phyloP scores from a whole-genome alignment of 2,888 invertebrate species.

The Abscondita cerata region DNA sequence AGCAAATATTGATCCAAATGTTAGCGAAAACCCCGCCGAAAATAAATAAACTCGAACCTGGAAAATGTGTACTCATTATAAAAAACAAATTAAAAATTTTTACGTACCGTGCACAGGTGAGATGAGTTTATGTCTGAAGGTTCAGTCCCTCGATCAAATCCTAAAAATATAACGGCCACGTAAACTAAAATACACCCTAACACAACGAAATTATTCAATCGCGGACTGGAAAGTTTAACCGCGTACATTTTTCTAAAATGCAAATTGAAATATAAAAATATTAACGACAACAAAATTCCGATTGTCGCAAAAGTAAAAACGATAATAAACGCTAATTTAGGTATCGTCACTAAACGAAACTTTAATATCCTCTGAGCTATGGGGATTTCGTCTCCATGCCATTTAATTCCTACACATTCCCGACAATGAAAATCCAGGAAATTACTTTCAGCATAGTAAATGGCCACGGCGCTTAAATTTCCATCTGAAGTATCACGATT shows the following conservation, averaged over 20 bases:
- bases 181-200: conserved; percentile 92
- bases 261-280: conserved; percentile 82
- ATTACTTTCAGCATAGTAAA: conserved; percentile 70
- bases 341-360: conserved; percentile 77
- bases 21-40: conserved; percentile 88
- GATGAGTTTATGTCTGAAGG: conserved; percentile 74
- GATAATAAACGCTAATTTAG: conserved; percentile 76
- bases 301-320: conserved; percentile 75
- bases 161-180: conserved; percentile 83
- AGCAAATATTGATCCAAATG: conserved; percentile 94
- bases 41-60: conserved; percentile 87
- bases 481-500: conserved; percentile 64
- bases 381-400: conserved; percentile 82
- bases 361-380: conserved; percentile 80
- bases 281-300: conserved; percentile 76
- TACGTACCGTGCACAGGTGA: conserved; percentile 84
- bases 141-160: conserved; percentile 80
- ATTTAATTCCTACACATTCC: conserved; percentile 70
- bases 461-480: conserved; percentile 74
- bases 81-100: too few relatives aligned
- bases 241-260: conserved; percentile 84
- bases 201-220: conserved; percentile 90
- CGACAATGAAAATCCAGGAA: conserved; percentile 73
- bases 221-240: conserved; percentile 91
- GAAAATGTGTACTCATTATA: neutral